These are phyloP conservation scores for Bombus difficillimus DNA, from an alignment of 1,140 invertebrate genomes.

Conservation along the genomic window DNA sequence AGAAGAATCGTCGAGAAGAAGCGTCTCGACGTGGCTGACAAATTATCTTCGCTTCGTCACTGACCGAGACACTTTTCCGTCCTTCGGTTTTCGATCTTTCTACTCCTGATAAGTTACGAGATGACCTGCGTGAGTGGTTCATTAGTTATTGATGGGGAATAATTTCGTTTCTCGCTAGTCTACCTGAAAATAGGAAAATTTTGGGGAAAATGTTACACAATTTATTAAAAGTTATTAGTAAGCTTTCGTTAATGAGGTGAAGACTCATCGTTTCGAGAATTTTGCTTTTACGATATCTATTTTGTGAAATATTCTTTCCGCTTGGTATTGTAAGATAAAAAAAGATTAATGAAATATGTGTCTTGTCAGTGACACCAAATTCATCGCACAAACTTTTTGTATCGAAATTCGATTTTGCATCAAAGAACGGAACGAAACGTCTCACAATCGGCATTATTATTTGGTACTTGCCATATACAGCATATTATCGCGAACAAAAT, in stretches of 20 bases:
- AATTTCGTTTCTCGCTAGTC: neutral
- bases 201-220: neutral
- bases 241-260: no score
- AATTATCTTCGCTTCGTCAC: constrained; percentile 69
- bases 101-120: constrained; percentile 23
- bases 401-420: no score
- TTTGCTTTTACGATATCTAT: no score
- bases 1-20: constrained; percentile 6
- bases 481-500: neutral
- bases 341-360: no score
- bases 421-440: no score
- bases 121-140: constrained; percentile 33
- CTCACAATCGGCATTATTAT: no score
- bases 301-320: no score
- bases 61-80: constrained; percentile 40
- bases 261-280: no score
- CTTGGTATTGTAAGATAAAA: no score
- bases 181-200: neutral
- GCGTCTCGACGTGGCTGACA: constrained; percentile 51
- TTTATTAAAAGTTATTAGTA: neutral
- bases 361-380: no score
- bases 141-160: constrained; percentile 50
- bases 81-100: constrained; percentile 56
- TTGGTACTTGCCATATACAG: neutral
- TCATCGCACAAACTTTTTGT: no score